Conservation (phyloP, 1,140 invertebrate genomes). For the Aphelenchoides besseyi region DNA sequence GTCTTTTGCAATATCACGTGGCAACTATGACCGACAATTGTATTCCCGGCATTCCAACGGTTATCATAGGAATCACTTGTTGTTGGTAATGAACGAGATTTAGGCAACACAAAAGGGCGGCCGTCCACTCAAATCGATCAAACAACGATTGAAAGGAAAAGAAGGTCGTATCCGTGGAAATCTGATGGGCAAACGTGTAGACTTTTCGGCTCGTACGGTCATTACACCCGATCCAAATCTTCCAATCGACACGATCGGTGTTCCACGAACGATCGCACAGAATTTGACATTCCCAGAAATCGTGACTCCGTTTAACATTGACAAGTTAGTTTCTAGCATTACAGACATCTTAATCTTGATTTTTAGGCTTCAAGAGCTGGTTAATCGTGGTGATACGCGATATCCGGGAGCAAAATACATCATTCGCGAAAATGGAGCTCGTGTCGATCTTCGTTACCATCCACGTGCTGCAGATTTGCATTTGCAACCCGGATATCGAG, state of each 20-base stretch:
- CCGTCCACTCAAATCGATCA: conserved; percentile 94
- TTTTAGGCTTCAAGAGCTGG: conserved; percentile 87
- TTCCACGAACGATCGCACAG: conserved; percentile 94
- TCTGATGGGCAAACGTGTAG: conserved; percentile 99
- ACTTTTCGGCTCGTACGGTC: conserved; percentile 97
- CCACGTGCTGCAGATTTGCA: conserved; percentile 96
- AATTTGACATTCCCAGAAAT: conserved; percentile 99
- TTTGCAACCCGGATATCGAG: conserved; percentile 94
- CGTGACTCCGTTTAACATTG: conserved; percentile 98
- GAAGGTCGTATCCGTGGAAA: conserved; percentile 97
- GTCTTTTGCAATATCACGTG: conserved; percentile 97
- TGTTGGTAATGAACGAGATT: no score
- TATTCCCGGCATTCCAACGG: conserved; percentile 89
- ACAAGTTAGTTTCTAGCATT: conserved; percentile 68
- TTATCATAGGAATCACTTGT: conserved; percentile 56
- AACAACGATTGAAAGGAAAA: conserved; percentile 76
- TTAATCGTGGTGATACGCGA: conserved; percentile 88
- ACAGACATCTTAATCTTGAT: conserved; percentile 33
- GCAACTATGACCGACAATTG: conserved; percentile 97
- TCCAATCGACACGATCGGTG: conserved; percentile 95
- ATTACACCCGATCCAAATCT: conserved; percentile 99
- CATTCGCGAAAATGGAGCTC: conserved; percentile 93
- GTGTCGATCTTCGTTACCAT: conserved; percentile 95
- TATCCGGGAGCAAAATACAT: conserved; percentile 99
- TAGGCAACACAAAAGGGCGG: conserved; percentile 96